Evolutionary conservation across 1,140 invertebrate genomes (phyloP).

Genomic region (Solenopsis fugax): DNA sequence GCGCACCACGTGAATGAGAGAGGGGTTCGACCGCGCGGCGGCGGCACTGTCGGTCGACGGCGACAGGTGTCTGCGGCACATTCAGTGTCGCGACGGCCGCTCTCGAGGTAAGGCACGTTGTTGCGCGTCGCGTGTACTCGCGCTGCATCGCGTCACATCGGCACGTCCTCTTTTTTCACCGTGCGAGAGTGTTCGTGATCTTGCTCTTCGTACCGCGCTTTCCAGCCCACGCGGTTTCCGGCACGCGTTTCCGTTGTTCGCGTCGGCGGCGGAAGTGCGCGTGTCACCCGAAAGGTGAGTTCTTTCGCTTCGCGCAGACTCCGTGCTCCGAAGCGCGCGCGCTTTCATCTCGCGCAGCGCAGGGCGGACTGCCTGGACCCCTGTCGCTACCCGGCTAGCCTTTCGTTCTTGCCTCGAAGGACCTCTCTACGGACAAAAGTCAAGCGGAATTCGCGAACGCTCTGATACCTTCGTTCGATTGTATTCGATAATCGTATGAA

Average conservation of each 20-base stretch:
- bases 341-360: constrained; percentile 50
- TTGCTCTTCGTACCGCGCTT: neutral
- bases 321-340: constrained; percentile 56
- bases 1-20: constrained; percentile 52
- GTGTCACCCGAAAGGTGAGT: constrained; percentile 73
- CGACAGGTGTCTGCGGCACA: constrained; percentile 83
- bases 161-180: constrained; percentile 4
- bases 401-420: constrained; percentile 41
- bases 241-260: constrained; percentile 66
- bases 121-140: constrained; percentile 47
- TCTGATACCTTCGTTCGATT: neutral
- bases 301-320: constrained; percentile 78
- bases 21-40: constrained; percentile 81
- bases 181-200: neutral
- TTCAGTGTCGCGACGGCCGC: constrained; percentile 86
- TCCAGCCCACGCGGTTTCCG: constrained; percentile 24
- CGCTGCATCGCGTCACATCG: constrained; percentile 13
- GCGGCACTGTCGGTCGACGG: constrained; percentile 79
- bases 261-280: constrained; percentile 69
- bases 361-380: neutral
- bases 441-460: neutral
- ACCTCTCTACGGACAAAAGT: constrained; percentile 8
- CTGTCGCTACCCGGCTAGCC: constrained; percentile 27
- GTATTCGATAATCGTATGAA: neutral
- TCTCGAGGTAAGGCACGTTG: constrained; percentile 83